A percentile compares a stretch with the other conserved stretches of the same genome.
These are phyloP conservation scores for Thrips palmi DNA, from an alignment of 1,140 invertebrate species.

Conservation along the genomic window DNA sequence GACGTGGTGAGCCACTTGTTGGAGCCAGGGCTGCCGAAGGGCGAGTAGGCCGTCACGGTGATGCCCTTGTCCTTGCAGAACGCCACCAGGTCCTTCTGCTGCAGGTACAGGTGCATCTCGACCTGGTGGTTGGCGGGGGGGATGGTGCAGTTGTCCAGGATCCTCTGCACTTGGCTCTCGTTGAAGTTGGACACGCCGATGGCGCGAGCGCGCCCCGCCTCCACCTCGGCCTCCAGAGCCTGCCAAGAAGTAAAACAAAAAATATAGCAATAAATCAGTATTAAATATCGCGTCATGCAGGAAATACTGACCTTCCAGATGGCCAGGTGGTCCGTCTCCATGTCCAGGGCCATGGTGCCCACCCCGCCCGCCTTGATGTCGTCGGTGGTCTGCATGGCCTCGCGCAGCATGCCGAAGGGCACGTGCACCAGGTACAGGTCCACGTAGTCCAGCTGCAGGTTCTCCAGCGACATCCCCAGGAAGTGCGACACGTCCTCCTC, in stretches of 20 bases:
- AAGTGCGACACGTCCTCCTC: conserved; percentile 50
- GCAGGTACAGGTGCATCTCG: conserved; percentile 40
- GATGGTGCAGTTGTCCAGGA: conserved; percentile 14
- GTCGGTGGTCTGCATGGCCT: conserved; percentile 13
- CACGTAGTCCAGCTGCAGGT: conserved; percentile 40
- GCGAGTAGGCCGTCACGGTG: conserved; percentile 36
- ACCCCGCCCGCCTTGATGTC: conserved; percentile 13
- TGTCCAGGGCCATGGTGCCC: conserved; percentile 16
- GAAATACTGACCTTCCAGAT: too few species aligned
- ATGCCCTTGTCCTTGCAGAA: conserved; percentile 35
- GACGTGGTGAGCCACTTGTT: too few species aligned
- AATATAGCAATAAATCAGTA: too few species aligned
- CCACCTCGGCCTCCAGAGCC: conserved; percentile 35
- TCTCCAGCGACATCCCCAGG: conserved; percentile 34
- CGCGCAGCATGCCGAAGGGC: conserved; percentile 24
- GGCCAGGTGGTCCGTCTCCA: conserved; percentile 21
- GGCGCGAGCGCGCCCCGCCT: conserved; percentile 27
- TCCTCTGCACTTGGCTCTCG: conserved; percentile 17
- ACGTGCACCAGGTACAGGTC: conserved; percentile 50
- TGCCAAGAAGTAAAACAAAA: too few species aligned
- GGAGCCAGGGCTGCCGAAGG: conserved; percentile 37
- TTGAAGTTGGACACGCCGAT: conserved; percentile 25
- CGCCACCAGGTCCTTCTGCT: conserved; percentile 33
- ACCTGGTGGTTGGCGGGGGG: conserved; percentile 22
- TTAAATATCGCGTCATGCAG: too few species aligned